These are phyloP conservation scores for Pygoscelis adeliae DNA, from an alignment of 2,113 vertebrate genomes.

Conservation along the genomic window DNA sequence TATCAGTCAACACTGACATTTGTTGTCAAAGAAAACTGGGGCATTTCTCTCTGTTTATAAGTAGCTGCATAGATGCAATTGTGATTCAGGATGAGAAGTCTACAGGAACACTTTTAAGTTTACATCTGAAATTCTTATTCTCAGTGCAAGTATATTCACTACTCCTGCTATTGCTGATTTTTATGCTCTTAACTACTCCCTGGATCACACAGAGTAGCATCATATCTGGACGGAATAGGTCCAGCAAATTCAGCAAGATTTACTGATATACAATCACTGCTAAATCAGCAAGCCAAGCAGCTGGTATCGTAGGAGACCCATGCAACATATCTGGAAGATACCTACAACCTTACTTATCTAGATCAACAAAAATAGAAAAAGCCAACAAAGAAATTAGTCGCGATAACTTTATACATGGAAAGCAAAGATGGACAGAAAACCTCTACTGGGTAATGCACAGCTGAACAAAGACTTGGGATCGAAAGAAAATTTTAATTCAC, in stretches of 20 bases:
- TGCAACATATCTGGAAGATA: background rate
- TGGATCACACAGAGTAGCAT: background rate
- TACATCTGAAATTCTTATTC: background rate
- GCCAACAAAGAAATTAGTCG: background rate
- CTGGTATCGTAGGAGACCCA: background rate
- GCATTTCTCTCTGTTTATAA: background rate
- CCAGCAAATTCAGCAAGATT: background rate
- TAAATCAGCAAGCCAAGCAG: conserved; percentile 6
- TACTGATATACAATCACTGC: background rate
- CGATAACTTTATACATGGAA: background rate
- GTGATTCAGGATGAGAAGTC: background rate
- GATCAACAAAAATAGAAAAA: background rate
- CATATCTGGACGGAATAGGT: background rate
- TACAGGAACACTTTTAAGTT: background rate
- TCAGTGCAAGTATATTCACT: background rate
- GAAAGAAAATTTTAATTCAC: background rate
- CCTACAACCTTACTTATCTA: background rate
- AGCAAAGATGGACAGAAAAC: background rate
- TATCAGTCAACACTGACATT: conserved; percentile 18
- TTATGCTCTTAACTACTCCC: background rate
- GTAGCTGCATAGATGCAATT: background rate
- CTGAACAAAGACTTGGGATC: background rate
- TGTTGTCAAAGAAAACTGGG: conserved; percentile 34
- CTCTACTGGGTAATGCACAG: background rate
- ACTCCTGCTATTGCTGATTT: background rate